Conservation (phyloP, 2,888 invertebrate genomes). For the Ornithoptera alexandrae region DNA sequence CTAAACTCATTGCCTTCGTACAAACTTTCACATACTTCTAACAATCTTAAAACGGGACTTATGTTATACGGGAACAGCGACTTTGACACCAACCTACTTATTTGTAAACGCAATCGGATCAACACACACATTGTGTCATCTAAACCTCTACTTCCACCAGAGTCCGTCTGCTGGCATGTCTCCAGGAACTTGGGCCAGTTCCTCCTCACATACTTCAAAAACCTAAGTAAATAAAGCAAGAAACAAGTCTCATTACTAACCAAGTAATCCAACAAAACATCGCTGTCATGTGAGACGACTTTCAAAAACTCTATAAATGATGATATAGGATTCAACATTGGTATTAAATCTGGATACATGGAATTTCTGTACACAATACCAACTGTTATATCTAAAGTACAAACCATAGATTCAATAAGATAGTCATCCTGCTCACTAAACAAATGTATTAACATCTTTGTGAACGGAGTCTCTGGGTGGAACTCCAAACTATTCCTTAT, state of each 20-base stretch:
- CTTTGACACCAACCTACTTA: constrained; percentile 89
- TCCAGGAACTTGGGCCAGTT: constrained; percentile 91
- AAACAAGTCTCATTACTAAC: constrained; percentile 96
- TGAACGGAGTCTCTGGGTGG: constrained; percentile 92
- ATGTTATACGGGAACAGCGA: constrained; percentile 94
- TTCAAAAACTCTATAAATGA: constrained; percentile 93
- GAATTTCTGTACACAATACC: constrained; percentile 91
- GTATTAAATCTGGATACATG: constrained; percentile 88
- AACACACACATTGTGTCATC: constrained; percentile 92
- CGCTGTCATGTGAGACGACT: constrained; percentile 89
- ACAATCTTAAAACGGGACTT: constrained; percentile 89
- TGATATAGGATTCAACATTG: constrained; percentile 90
- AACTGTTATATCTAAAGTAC: constrained; percentile 91
- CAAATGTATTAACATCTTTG: constrained; percentile 92
- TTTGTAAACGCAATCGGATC: constrained; percentile 88
- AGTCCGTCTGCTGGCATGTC: constrained; percentile 84
- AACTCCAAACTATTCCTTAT: constrained; percentile 90
- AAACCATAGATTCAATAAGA: constrained; percentile 94
- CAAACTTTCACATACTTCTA: constrained; percentile 91
- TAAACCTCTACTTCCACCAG: constrained; percentile 79
- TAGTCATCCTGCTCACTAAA: constrained; percentile 96
- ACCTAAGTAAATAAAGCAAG: constrained; percentile 88
- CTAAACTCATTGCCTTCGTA: constrained; percentile 92
- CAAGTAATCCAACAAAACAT: constrained; percentile 89
- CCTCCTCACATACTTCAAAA: constrained; percentile 89